Percentiles rank a stretch among this genome's conserved stretches.
Evolutionary conservation across 2,113 vertebrate genomes (phyloP).

Genomic region (Hippolais icterina): DNA sequence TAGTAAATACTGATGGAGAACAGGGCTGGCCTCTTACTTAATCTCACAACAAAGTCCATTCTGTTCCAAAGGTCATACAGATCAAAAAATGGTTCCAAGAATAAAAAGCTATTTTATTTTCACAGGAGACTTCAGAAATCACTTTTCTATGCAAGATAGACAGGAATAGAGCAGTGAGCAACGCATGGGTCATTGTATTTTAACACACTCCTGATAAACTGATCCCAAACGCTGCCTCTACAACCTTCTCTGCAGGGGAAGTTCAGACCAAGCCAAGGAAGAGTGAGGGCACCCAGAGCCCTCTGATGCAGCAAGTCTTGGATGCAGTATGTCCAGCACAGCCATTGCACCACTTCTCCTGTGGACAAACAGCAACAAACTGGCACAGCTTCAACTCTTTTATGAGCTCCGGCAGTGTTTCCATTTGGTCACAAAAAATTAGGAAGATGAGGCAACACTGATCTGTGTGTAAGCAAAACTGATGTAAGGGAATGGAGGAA

Average conservation of each 20-base stretch:
- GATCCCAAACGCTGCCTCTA: neutral
- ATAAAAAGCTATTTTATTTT: neutral
- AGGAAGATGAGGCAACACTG: fast-evolving
- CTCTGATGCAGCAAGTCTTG: neutral
- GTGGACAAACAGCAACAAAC: neutral
- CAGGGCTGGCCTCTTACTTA: neutral
- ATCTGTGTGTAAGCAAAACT: neutral
- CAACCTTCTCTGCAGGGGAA: neutral
- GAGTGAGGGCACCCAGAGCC: neutral
- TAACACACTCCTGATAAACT: neutral
- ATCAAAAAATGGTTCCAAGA: neutral
- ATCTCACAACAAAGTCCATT: neutral
- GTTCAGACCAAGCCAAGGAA: neutral
- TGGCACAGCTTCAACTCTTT: neutral
- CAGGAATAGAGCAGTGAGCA: neutral
- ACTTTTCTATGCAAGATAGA: neutral
- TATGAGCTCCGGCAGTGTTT: neutral
- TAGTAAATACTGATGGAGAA: neutral
- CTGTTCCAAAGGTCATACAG: neutral
- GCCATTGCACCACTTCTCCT: neutral
- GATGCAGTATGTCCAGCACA: neutral
- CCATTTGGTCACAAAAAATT: neutral
- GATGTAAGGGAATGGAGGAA: neutral
- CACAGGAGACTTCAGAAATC: fast-evolving
- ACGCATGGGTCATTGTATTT: fast-evolving